Evolutionary conservation across 2,113 vertebrate species (phyloP), one percentile per base, ranked within the genome.

Genomic region (Psittacara wagleri): DNA sequence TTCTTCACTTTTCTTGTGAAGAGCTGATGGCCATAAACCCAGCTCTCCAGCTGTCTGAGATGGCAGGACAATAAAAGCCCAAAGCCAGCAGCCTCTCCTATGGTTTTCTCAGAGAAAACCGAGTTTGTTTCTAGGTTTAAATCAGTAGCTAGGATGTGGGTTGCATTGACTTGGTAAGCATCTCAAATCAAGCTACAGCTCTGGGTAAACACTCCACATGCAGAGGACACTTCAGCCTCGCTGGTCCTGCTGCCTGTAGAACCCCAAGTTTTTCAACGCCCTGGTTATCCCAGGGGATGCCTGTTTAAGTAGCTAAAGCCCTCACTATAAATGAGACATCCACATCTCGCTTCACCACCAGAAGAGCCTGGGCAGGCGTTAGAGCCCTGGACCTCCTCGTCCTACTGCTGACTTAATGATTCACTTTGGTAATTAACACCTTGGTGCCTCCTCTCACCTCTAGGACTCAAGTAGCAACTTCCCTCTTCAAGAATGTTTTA

Each of bases 351-450:
- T 48, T 61, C 46, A 68, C 74, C 39, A 31, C 8, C 69, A 72
- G 83, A 86, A 43, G 64, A 82, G 3, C 28, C 48, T 44, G 35
- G 1, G 1, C n/a, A 49, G 51, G 12, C 10, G 7, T 61, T 33
- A 41, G 46, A 84, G 33, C 43, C 7, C 46, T 41, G 68, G 41
- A 57, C 39, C 25, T 67, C 39, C 61, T 66, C 4, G 0, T 46
- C 39, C 55, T 59, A 22, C 49, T 43, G n/a, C 27, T 17, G 54
- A 52, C 41, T 46, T 70, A 10, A 55, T 31, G 55, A 37, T 17
- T 49, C 23, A 6, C 28, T 52, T 81, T 1, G 1, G 46, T 64
- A 44, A 37, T 51, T 44, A 49, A 15, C 0, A 0, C 24, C 35
- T 61, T 51, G 27, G 55, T 70, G 84, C 43, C 39, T 44, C 16